Evolutionary conservation across 1,140 invertebrate species (phyloP), one percentile per base, ranked within the genome.

Genomic region (Drosophila nannoptera): DNA sequence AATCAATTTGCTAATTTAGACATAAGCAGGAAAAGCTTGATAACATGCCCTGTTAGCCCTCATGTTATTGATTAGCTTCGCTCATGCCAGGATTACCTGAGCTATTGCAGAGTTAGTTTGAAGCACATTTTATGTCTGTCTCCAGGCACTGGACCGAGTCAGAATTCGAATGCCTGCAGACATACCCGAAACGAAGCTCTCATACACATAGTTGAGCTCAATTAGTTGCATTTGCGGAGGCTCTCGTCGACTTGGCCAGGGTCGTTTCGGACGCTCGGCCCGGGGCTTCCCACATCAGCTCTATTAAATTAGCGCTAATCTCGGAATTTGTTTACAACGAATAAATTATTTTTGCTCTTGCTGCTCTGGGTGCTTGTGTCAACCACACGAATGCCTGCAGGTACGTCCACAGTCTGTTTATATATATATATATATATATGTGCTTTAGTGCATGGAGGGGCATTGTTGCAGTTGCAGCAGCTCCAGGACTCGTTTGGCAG

Each of bases 301-400:
- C 33, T 45, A 68, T 68, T 62, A 68, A 68, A 68, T 68, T 62
- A 62, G 58, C 65, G 65, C 52, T 68, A 62, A 68, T 68, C 65
- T 68, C 11, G 35, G 49, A 61, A 61, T 68, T 68, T 68, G 65
- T 61, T 68, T 61, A 53, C 56, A 61, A 61, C 42, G 58, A 45
- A 68, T 68, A 68, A 61, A 68, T 68, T 68, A 68, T 54, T 68
- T 67, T 36, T 14, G 56, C 65, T 61, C 49, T 53, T 48, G 12
- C 22, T 22, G 33, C 29, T 16, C 16, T 1, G 22, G 22, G 22
- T 12, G 6, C 35, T 49, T 6, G 22, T 22, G 22, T 22, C 22
- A 22, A 22, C 35, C 32, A 53, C 54, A 29, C 22, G n/a, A 16
- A 29, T 61, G 58, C 43, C 38, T 16, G 22, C 9, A 42, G 50